Evolutionary conservation across 2,888 invertebrate species (phyloP).

Genomic region (Scaptomyza cyrtandrae): DNA sequence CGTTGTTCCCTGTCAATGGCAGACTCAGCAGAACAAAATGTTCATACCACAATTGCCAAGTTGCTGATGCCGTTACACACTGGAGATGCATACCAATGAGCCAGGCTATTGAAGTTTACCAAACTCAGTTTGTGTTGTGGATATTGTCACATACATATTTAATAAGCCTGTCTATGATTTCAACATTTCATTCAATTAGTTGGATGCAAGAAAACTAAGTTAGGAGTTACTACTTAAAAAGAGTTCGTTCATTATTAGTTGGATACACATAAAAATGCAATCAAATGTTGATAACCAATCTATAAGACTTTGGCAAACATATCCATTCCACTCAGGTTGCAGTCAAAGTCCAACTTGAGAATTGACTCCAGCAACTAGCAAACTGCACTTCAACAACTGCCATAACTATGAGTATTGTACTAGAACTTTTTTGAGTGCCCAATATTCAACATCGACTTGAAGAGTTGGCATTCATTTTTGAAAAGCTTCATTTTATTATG

Average conservation of each 20-base stretch:
- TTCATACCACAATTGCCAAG: slow-evolving; percentile 19
- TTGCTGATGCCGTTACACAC: slow-evolving; percentile 17
- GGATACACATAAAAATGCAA: not conserved
- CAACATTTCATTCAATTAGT: slow-evolving; percentile 40
- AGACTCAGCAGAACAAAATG: slow-evolving; percentile 18
- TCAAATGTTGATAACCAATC: slow-evolving; percentile 20
- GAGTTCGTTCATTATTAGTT: no score
- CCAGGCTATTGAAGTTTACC: slow-evolving; percentile 27
- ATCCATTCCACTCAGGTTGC: slow-evolving; percentile 48
- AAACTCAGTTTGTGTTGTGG: slow-evolving; percentile 13
- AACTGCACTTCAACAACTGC: slow-evolving; percentile 45
- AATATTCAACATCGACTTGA: slow-evolving; percentile 40
- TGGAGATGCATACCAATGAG: slow-evolving; percentile 46
- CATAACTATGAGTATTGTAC: slow-evolving; percentile 48
- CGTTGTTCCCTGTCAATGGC: slow-evolving; percentile 40
- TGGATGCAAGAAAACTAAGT: not conserved
- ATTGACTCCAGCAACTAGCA: slow-evolving; percentile 26
- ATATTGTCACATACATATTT: slow-evolving; percentile 36
- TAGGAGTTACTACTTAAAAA: not conserved
- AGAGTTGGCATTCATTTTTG: slow-evolving; percentile 38
- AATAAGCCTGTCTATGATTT: slow-evolving; percentile 19
- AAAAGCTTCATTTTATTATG: slow-evolving; percentile 57
- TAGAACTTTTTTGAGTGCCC: slow-evolving; percentile 45
- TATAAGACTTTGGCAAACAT: slow-evolving; percentile 37
- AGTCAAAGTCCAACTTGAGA: slow-evolving; percentile 36